Conservation (phyloP, 2,113 vertebrate genomes). For the Grammomys surdaster region DNA sequence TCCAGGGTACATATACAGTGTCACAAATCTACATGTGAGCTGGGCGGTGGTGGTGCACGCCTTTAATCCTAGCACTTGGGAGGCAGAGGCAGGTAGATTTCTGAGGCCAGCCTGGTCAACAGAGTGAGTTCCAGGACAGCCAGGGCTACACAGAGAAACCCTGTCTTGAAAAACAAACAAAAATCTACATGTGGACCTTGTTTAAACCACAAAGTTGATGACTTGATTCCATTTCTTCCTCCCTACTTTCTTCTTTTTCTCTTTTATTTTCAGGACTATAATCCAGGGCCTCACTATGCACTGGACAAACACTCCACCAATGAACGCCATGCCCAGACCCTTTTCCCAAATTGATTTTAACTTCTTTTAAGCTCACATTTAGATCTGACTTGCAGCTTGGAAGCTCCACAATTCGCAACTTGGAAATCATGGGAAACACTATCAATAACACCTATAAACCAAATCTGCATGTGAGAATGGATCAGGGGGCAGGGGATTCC, state of each 20-base stretch:
- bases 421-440: background rate
- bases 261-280: background rate
- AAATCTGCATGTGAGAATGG: background rate
- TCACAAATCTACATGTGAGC: background rate
- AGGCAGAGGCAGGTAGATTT: no score
- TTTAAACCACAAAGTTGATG: background rate
- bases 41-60: no score
- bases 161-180: background rate
- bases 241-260: background rate
- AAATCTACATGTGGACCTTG: background rate
- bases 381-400: background rate
- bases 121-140: no score
- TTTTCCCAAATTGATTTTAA: background rate
- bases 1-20: background rate
- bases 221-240: background rate
- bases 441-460: background rate
- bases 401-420: background rate
- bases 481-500: no score
- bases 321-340: background rate
- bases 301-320: background rate
- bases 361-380: background rate
- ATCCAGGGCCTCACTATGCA: background rate
- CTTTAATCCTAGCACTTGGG: no score
- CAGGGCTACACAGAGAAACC: no score
- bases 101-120: no score